Conservation (phyloP, 2,113 vertebrate species). For the Amphiprion ocellaris region DNA sequence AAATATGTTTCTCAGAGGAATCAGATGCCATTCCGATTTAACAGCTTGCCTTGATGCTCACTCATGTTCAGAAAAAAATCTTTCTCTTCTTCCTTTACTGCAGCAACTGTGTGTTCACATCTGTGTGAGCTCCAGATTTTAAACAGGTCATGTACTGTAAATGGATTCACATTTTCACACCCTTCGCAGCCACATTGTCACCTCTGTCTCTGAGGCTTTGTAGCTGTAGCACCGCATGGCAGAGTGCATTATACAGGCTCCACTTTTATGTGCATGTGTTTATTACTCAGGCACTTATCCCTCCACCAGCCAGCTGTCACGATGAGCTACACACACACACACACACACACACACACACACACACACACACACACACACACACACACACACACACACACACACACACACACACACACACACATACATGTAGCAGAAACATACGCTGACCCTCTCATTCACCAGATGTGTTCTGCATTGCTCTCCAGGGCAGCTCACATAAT, state of each 20-base stretch:
- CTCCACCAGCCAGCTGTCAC: conserved; percentile 73
- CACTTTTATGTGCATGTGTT: conserved; percentile 6
- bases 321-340: conserved; percentile 36
- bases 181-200: conserved; percentile 40
- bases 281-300: conserved; percentile 40
- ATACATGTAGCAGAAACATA: conserved; percentile 14
- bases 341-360: too few relatives aligned
- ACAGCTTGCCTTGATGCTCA: not conserved
- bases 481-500: conserved; percentile 63
- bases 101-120: conserved; percentile 1
- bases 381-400: too few relatives aligned
- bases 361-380: too few relatives aligned
- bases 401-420: conserved; percentile 9
- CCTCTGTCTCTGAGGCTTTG: conserved; percentile 49
- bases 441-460: conserved; percentile 44
- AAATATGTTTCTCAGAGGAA: conserved; percentile 12
- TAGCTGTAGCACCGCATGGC: conserved; percentile 17
- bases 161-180: conserved; percentile 46
- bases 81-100: not conserved
- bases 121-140: conserved; percentile 11
- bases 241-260: conserved; percentile 23
- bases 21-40: not conserved
- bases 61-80: not conserved
- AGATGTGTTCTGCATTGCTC: conserved; percentile 64
- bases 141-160: conserved; percentile 34